These are phyloP conservation scores for Anguilla megastoma DNA, from an alignment of 2,797 vertebrate genomes.

Conservation along the genomic window DNA sequence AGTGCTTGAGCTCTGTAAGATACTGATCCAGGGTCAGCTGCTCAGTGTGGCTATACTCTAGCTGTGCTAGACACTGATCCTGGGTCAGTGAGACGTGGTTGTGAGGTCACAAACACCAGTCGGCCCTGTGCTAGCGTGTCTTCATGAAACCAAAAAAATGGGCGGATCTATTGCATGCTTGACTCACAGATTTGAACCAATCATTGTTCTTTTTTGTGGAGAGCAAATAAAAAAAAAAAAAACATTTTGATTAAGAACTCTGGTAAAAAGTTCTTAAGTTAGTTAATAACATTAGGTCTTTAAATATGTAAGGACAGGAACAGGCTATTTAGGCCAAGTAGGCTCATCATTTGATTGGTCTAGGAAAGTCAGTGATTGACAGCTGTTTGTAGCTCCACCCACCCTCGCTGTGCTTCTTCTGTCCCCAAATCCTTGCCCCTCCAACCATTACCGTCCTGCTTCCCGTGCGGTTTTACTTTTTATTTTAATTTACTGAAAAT, in stretches of 20 bases:
- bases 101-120: not conserved
- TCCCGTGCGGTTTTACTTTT: not conserved
- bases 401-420: not conserved
- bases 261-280: not conserved
- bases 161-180: not conserved
- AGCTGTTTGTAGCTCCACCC: not conserved
- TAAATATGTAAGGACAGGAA: not conserved
- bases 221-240: not conserved
- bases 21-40: not conserved
- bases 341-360: not conserved
- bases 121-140: not conserved
- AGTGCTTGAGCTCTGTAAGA: not conserved
- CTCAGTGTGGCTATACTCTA: not conserved
- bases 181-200: not conserved
- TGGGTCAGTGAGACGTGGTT: not conserved
- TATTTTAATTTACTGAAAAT: not conserved
- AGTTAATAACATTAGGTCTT: too few species aligned
- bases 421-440: too few species aligned
- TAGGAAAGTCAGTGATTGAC: not conserved
- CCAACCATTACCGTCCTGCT: not conserved
- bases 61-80: not conserved
- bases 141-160: not conserved
- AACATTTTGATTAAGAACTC: not conserved
- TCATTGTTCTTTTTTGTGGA: not conserved
- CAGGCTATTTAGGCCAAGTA: not conserved